Conservation (phyloP, 2,113 vertebrate genomes). For the Paradisaea rubra region DNA sequence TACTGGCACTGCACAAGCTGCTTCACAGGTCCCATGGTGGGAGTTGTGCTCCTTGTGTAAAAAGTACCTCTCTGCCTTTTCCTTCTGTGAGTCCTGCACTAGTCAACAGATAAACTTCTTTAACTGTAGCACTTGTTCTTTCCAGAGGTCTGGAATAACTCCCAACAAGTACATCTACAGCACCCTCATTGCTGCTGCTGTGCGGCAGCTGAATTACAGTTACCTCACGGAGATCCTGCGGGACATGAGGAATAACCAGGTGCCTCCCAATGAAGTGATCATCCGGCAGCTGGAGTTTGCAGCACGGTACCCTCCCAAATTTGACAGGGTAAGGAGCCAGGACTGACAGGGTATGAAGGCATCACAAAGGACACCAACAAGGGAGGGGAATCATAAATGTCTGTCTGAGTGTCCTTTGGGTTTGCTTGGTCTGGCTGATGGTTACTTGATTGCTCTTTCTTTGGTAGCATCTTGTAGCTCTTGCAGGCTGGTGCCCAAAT, state of each 20-base stretch:
- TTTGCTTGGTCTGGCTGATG: background rate
- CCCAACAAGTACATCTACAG: slow-evolving; percentile 88
- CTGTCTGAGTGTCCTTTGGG: background rate
- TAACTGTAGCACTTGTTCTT: background rate
- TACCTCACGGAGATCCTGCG: slow-evolving; percentile 84
- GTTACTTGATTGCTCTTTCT: background rate
- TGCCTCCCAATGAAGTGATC: slow-evolving; percentile 87
- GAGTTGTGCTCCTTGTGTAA: background rate
- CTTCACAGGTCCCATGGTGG: fast-evolving
- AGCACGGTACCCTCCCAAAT: slow-evolving; percentile 84
- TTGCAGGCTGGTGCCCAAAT: background rate
- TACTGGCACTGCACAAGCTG: background rate
- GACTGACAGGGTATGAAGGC: background rate
- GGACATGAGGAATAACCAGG: slow-evolving; percentile 76
- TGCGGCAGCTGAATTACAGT: slow-evolving; percentile 79
- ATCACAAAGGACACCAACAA: fast-evolving
- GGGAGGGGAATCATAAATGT: background rate
- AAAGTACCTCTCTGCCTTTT: background rate
- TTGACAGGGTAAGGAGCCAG: slow-evolving; percentile 76
- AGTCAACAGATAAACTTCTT: background rate
- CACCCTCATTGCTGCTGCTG: slow-evolving; percentile 81
- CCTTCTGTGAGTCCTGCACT: background rate
- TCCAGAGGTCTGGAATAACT: slow-evolving; percentile 77
- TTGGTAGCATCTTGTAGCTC: background rate
- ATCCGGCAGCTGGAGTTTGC: slow-evolving; percentile 91